Evolutionary conservation across 2,797 vertebrate genomes (phyloP).

Genomic region (Nothura maculosa): DNA sequence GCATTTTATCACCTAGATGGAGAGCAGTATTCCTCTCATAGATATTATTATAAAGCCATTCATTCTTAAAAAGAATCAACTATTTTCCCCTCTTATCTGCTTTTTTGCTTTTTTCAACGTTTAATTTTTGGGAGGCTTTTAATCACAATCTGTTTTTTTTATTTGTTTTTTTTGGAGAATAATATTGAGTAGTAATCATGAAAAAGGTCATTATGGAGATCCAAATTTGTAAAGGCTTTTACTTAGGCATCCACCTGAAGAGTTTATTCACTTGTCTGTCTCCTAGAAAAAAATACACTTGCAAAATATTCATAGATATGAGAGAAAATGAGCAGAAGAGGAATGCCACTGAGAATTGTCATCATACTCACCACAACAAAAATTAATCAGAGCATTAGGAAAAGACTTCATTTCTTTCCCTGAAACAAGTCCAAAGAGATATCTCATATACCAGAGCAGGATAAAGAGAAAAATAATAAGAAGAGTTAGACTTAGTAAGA

Average conservation of each 20-base stretch:
- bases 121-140: neutral
- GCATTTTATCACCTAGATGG: neutral
- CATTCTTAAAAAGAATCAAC: neutral
- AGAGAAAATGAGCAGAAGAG: neutral
- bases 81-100: neutral
- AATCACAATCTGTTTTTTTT: neutral
- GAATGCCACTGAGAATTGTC: neutral
- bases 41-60: neutral
- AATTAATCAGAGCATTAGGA: neutral
- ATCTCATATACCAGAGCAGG: neutral
- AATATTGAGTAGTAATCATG: accelerated
- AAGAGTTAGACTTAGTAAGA: neutral
- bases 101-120: accelerated
- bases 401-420: neutral
- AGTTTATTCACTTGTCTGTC: neutral
- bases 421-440: neutral
- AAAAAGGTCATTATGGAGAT: neutral
- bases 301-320: neutral
- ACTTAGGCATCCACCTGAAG: neutral
- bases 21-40: neutral
- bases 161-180: neutral
- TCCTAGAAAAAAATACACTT: neutral
- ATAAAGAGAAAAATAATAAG: neutral
- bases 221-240: neutral
- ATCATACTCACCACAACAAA: neutral